Conservation (phyloP, 2,113 vertebrate genomes). For the Leptocoma aspasia region DNA sequence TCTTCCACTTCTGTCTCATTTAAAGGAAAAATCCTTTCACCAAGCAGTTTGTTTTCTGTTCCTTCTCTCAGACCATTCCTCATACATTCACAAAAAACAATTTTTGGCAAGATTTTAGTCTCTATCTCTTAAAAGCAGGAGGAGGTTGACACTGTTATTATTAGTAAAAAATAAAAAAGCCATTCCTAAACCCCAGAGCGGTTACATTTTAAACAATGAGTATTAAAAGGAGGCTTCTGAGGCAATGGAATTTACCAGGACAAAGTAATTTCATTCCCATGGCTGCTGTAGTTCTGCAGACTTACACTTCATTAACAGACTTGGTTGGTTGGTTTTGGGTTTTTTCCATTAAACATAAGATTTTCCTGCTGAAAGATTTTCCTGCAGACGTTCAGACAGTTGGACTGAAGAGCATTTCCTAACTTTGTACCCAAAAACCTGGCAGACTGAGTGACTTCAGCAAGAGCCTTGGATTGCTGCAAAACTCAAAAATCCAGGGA, state of each 20-base stretch:
- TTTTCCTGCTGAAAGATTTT: conserved; percentile 36
- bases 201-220: not conserved
- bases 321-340: not conserved
- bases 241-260: not conserved
- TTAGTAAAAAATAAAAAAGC: not conserved
- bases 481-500: not conserved
- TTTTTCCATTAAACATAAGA: not conserved
- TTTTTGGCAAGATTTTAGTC: not conserved
- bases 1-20: not conserved
- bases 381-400: not conserved
- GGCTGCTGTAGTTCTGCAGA: not conserved
- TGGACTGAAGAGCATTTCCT: not conserved
- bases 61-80: not conserved
- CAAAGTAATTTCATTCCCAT: not conserved
- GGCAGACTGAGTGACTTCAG: not conserved
- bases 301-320: not conserved
- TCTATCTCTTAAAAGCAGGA: not conserved
- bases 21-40: not conserved
- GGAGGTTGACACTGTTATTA: not conserved
- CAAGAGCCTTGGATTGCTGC: not conserved
- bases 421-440: not conserved
- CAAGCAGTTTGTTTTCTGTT: not conserved
- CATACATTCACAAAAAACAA: not conserved
- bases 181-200: not conserved
- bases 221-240: not conserved